Percentiles rank a stretch among this genome's conserved stretches.
These are phyloP conservation scores for Apamea monoglypha DNA, from an alignment of 2,888 invertebrate genomes.

Conservation along the genomic window DNA sequence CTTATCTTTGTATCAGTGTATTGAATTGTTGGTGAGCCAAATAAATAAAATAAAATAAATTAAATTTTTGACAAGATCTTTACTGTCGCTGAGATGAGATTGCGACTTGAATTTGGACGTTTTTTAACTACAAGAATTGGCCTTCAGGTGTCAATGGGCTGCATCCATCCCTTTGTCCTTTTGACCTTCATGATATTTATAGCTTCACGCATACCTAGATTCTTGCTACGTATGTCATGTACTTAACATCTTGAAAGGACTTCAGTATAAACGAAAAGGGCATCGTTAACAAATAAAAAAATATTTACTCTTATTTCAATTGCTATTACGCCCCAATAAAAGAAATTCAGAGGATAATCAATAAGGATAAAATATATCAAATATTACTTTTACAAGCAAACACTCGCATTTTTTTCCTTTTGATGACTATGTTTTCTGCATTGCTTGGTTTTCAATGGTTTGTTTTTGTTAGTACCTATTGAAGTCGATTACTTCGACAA, in stretches of 20 bases:
- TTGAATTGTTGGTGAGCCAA: too few relatives aligned
- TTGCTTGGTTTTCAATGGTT: constrained; percentile 17
- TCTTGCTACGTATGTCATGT: background rate
- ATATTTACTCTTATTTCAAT: background rate
- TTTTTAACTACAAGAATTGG: background rate
- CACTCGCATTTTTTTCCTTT: constrained; percentile 18
- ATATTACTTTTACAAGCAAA: constrained; percentile 26
- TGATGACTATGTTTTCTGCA: constrained; percentile 30
- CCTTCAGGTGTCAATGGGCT: background rate
- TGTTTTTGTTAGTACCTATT: constrained; percentile 19
- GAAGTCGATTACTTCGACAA: background rate
- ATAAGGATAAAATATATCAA: constrained; percentile 10
- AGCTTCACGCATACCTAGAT: background rate
- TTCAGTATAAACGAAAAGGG: background rate
- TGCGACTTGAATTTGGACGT: background rate
- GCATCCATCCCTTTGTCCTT: background rate
- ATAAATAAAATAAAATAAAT: too few relatives aligned
- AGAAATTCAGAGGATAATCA: constrained; percentile 21
- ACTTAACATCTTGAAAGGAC: background rate
- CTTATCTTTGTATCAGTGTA: too few relatives aligned
- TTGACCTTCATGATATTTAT: background rate
- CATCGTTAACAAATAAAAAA: constrained; percentile 3
- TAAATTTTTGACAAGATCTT: too few relatives aligned
- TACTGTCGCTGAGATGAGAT: background rate
- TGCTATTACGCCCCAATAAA: background rate